Base-by-base conservation (phyloP, 2,888 invertebrate genomes). In the Germaria angustata region DNA sequence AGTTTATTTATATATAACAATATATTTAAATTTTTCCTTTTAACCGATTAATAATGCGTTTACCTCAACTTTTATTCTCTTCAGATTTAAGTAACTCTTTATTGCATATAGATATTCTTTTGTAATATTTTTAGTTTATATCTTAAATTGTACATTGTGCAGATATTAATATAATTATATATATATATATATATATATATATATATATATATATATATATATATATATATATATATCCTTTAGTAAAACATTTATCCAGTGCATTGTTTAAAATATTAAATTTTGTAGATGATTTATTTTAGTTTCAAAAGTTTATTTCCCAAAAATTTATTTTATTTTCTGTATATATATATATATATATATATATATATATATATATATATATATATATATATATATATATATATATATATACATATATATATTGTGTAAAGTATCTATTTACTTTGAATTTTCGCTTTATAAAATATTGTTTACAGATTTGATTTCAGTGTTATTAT, bases 221-320 rank as follows among this genome's bases (percentile, higher is more conserved):
- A 51, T 39, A 28, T 32, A 24, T 57, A 49, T 39, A 46, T 28
- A 39, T 39, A 22, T 49, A 65, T 57, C 20, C 59, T 72, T 61
- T 39, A 73, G 57, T 80, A 44, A 51, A 83, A 80, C 81, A 81
- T 76, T 72, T 59, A 80, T 68, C 61, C 68, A 55, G 69, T 72
- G 76, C 81, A 77, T 71, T 73, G 68, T 71, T 51, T 78, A 66
- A 34, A 63, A 71, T 75, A 59, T 77, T 65, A 71, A 44, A 46
- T 41, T 20, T 49, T 28, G 51, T 65, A 34, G 15, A 32, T 65
- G n/a, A 39, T 36, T 44, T 44, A 5, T 17, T 44, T 8, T 28
- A 61, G 2, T 15, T 44, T 61, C 1, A 24, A 34, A 44, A 55
- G 34, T 22, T 28, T 46, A 11, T 51, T 17, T 63, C 13, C 13